These are phyloP conservation scores for Hololepta plana DNA, from an alignment of 2,888 invertebrate species.

Conservation along the genomic window DNA sequence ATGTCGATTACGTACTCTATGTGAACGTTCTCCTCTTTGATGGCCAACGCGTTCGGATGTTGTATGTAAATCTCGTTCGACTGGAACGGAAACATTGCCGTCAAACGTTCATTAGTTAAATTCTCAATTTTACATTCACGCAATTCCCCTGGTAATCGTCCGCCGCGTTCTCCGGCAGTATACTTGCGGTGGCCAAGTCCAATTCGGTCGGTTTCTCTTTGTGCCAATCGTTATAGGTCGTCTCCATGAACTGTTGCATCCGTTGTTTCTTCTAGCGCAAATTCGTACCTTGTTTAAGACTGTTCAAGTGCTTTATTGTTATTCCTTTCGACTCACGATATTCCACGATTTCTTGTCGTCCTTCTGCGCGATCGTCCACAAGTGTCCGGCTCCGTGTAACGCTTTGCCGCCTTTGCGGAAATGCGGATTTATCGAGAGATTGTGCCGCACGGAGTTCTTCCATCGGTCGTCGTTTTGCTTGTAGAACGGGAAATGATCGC, in stretches of 20 bases:
- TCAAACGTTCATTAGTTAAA: too few relatives aligned
- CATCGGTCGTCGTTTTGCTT: slow-evolving; percentile 81
- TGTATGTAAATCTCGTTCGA: too few relatives aligned
- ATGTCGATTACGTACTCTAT: slow-evolving; percentile 23
- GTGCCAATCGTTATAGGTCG: slow-evolving; percentile 16
- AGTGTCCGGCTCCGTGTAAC: slow-evolving; percentile 72
- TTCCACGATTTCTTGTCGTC: slow-evolving; percentile 39
- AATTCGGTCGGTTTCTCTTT: slow-evolving; percentile 27
- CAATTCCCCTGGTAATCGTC: too few relatives aligned
- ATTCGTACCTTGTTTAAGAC: too few relatives aligned
- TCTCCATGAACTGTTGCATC: slow-evolving; percentile 21
- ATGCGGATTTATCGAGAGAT: slow-evolving; percentile 81
- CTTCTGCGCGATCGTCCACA: slow-evolving; percentile 69
- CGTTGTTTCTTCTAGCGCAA: slow-evolving; percentile 32
- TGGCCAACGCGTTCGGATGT: slow-evolving; percentile 5
- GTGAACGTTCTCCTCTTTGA: slow-evolving; percentile 14
- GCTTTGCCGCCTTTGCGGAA: slow-evolving; percentile 77
- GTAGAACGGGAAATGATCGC: slow-evolving; percentile 76
- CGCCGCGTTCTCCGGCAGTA: slow-evolving; percentile 19
- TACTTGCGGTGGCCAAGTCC: slow-evolving; percentile 38
- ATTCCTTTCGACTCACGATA: slow-evolving; percentile 26
- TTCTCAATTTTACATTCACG: too few relatives aligned
- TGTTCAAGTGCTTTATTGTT: slow-evolving; percentile 1
- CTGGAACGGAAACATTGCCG: too few relatives aligned
- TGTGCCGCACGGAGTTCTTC: slow-evolving; percentile 86